Base-by-base conservation (phyloP, 2,888 invertebrate species). In the Dryobotodes eremita region DNA sequence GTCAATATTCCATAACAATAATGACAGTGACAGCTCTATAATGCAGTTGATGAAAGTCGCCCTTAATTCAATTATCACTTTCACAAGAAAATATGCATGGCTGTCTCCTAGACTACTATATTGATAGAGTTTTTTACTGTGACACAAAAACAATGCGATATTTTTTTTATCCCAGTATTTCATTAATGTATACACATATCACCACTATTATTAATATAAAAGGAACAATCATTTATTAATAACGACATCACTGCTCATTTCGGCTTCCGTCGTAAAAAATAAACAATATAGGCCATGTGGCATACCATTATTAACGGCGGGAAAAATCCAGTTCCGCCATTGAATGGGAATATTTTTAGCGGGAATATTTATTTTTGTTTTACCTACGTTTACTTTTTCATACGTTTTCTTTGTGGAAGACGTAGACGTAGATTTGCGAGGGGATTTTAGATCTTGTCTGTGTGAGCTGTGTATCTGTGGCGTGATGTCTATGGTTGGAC, bases 271-370 rank as follows among this genome's bases (percentile, higher is more conserved):
- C 77, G 64, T 87, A 75, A 79, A 85, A 84, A 80, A 83, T 85
- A 83, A 89, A 86, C 82, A 84, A 85, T 80, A 68, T 23, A 42
- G 55, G 86, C 87, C 88, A 86, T 84, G 79, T 88, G 88, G 77
- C 71, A 61, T 71, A 76, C 66, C 62, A 81, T 69, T 79, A 87
- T 83, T 84, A 82, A 83, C 79, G 82, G 79, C 76, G 80, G 86
- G 83, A 84, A 85, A 85, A 79, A 72, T 77, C 10, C 73, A 64
- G 79, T 85, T 85, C 88, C 82, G 82, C 77, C 83, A 82, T 83
- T 83, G 80, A 81, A 83, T 84, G 76, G 50, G 55, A 74, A 71
- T 84, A 86, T 86, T 85, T 86, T 80, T 82, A 80, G 77, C 48
- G 61, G 65, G 77, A 81, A 72, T 79, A 57, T 73, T 73, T 80